phyloP scores from a whole-genome alignment of 2,888 invertebrate species.

The Papilio demoleus region DNA sequence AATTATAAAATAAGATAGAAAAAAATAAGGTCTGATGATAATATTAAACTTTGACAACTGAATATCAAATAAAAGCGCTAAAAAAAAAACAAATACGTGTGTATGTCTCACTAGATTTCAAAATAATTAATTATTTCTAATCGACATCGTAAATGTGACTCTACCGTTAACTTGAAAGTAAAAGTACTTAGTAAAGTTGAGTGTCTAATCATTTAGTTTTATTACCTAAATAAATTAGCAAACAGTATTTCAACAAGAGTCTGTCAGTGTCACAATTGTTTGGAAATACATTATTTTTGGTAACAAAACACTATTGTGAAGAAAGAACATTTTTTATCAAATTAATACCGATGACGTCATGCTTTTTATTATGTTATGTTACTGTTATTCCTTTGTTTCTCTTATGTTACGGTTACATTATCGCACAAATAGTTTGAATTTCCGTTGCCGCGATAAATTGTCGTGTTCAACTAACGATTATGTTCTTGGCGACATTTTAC shows the following conservation, averaged over 20 bases:
- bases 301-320: not conserved
- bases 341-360: no score
- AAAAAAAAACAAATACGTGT: not conserved
- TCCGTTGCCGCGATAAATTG: no score
- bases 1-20: no score
- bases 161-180: slow-evolving; percentile 19
- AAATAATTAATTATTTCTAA: slow-evolving; percentile 23
- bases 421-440: no score
- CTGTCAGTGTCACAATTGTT: not conserved
- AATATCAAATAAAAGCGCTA: not conserved
- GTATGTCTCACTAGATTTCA: not conserved
- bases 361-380: no score
- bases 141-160: slow-evolving; percentile 18
- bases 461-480: no score
- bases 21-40: not conserved
- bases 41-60: not conserved
- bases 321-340: not conserved
- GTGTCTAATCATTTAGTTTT: slow-evolving; percentile 6
- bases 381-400: no score
- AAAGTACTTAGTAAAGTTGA: slow-evolving; percentile 27
- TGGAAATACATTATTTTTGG: not conserved
- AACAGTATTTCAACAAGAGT: not conserved
- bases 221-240: slow-evolving; percentile 14
- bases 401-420: no score
- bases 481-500: no score